A percentile compares a stretch with the other conserved stretches of the same genome.
Evolutionary conservation across 2,113 vertebrate species (phyloP).

Genomic region (Vulpes lagopus): DNA sequence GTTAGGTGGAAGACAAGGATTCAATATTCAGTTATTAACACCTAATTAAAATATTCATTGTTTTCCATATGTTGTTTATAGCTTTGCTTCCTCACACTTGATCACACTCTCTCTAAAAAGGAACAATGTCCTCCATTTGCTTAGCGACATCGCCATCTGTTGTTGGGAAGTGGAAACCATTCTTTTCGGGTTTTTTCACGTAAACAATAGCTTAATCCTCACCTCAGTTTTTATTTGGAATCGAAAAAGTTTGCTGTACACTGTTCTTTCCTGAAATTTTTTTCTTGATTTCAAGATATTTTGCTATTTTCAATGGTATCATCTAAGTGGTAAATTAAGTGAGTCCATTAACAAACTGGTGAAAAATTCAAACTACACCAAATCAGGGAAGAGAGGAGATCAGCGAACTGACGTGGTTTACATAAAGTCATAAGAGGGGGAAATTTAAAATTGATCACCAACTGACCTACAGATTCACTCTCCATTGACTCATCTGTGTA

Average conservation of each 20-base stretch:
- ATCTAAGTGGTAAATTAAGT: slow-evolving; percentile 26
- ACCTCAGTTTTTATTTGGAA: neutral
- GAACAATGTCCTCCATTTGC: slow-evolving; percentile 78
- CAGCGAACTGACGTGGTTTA: neutral
- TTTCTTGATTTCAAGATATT: neutral
- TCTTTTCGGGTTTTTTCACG: neutral
- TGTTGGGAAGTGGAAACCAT: slow-evolving; percentile 64
- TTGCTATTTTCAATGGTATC: neutral
- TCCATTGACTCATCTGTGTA: neutral
- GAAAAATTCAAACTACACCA: neutral
- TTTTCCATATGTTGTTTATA: slow-evolving; percentile 79
- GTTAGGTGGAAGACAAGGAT: slow-evolving; percentile 75
- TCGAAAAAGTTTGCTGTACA: slow-evolving; percentile 15
- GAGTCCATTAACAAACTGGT: neutral
- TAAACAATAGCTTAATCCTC: slow-evolving; percentile 57
- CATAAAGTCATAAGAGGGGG: neutral
- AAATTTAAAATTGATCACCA: neutral
- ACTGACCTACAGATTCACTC: neutral
- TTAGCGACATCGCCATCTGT: slow-evolving; percentile 89
- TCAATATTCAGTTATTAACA: slow-evolving; percentile 79
- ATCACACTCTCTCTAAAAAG: neutral
- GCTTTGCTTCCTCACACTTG: slow-evolving; percentile 50
- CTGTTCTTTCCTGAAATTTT: neutral
- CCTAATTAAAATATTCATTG: slow-evolving; percentile 83
- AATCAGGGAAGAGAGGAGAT: neutral